These are phyloP conservation scores for Pseudachorutes palmiensis DNA, from an alignment of 1,140 invertebrate species.

Conservation along the genomic window DNA sequence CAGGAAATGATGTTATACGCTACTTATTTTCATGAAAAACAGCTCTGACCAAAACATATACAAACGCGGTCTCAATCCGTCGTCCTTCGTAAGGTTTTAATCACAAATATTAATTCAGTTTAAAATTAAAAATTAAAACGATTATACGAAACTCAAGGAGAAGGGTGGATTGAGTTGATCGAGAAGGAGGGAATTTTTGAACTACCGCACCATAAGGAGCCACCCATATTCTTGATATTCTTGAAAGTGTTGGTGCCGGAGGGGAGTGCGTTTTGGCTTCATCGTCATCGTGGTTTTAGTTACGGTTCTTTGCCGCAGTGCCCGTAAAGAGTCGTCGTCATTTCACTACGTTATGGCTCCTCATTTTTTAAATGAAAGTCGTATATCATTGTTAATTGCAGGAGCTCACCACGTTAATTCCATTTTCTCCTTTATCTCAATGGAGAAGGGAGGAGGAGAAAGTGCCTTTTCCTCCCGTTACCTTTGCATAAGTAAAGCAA, in stretches of 20 bases:
- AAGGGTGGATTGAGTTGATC: no score
- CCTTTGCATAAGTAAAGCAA: neutral
- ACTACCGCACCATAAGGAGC: no score
- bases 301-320: neutral
- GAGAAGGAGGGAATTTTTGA: no score
- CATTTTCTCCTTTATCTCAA: constrained; percentile 16
- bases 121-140: no score
- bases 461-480: neutral
- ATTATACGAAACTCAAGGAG: no score
- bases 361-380: constrained; percentile 34
- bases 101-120: no score
- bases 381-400: constrained; percentile 36
- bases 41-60: no score
- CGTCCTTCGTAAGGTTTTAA: no score
- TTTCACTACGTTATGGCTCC: constrained; percentile 19
- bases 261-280: neutral
- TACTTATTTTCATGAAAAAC: no score
- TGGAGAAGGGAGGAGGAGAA: constrained; percentile 3
- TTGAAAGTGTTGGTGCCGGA: neutral
- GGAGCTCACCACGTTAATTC: constrained; percentile 11
- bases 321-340: neutral
- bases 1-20: no score
- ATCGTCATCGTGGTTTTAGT: neutral
- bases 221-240: no score
- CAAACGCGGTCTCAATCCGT: no score